Base-by-base conservation (phyloP, 2,888 invertebrate genomes). In the Cataglyphis albicans region DNA sequence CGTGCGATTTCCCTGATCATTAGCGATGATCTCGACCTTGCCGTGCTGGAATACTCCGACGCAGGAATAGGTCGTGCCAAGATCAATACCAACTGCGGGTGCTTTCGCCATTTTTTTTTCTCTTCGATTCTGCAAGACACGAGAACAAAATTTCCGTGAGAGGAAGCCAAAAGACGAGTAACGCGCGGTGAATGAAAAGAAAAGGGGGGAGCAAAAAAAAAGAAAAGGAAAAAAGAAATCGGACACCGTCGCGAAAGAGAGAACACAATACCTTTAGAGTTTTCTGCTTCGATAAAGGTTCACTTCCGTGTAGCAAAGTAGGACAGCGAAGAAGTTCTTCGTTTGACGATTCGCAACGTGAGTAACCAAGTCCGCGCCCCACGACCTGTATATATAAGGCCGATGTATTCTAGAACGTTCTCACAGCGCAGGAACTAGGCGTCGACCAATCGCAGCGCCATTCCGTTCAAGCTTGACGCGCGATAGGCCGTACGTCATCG, bases 61-160 rank as follows among this genome's bases (percentile, higher is more conserved):
- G 94, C 98, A 98, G 80, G 98, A 98, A 95, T 98, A 99, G 88
- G 98, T 99, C 91, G 98, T 99, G 91, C 99, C 99, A 95, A 99
- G 96, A 96, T 99, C 99, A 95, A 99, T 99, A 96, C 99, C 99
- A 94, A 98, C 97, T 95, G 98, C 98, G 94, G 98, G 98, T 96
- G 97, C 97, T 95, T 97, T 97, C 74, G 96, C 95, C 94, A 94
- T 95, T 89, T 73, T 85, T 73, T 85, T 32, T 74, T 74, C 10
- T 63, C 15, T 15, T 9, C n/a, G 95, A 96, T 96, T 96, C 96
- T 96, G 93, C 4, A 94, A 94, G 25, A 64, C 48, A 32, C 73
- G 63, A 15, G 64, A n/a, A 12, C 3, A 18, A 9, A 18, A 55
- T 12, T 35, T 38, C 12, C 35, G 25, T 25, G 67, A 41, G 21